These are phyloP conservation scores for Crocallis elinguaria DNA, from an alignment of 2,888 invertebrate genomes.

Conservation along the genomic window DNA sequence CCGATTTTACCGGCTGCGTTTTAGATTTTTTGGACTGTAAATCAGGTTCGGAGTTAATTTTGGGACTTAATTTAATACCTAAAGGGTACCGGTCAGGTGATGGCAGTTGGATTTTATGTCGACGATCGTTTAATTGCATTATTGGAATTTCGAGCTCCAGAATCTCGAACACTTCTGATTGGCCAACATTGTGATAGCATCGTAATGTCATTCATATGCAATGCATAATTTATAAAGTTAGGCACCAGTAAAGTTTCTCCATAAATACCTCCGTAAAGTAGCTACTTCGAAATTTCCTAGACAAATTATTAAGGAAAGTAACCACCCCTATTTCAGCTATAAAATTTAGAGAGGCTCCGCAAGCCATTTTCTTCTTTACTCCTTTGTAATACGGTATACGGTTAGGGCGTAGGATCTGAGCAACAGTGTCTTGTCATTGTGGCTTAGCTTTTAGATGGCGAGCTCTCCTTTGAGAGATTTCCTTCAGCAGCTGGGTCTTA, in stretches of 20 bases:
- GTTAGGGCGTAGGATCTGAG: conserved; percentile 6
- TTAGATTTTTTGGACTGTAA: conserved; percentile 46
- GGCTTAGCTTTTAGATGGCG: conserved; percentile 49
- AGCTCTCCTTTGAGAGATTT: conserved; percentile 52
- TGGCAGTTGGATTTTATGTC: conserved; percentile 26
- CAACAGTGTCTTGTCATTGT: conserved; percentile 45
- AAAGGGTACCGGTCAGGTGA: conserved; percentile 20
- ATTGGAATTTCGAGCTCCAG: conserved; percentile 14
- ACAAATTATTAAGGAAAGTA: conserved; percentile 22
- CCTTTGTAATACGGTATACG: conserved; percentile 22
- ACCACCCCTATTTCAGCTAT: conserved; percentile 29
- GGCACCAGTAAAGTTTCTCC: conserved; percentile 9
- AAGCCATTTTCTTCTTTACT: conserved; percentile 30
- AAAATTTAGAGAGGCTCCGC: conserved; percentile 15
- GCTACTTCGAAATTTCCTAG: conserved; percentile 21
- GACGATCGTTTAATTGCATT: conserved; percentile 22
- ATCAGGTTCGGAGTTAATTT: conserved; percentile 50
- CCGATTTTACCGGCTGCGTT: conserved; percentile 30
- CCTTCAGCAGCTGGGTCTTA: conserved; percentile 70
- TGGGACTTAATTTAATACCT: conserved; percentile 28
- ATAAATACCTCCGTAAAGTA: conserved; percentile 21
- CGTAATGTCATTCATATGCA: not conserved
- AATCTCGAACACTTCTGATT: not conserved
- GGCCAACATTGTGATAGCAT: conserved; percentile 10
- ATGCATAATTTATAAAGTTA: conserved; percentile 7